These are phyloP conservation scores for Didymodactylos carnosus DNA, from an alignment of 2,888 invertebrate genomes.

Conservation along the genomic window DNA sequence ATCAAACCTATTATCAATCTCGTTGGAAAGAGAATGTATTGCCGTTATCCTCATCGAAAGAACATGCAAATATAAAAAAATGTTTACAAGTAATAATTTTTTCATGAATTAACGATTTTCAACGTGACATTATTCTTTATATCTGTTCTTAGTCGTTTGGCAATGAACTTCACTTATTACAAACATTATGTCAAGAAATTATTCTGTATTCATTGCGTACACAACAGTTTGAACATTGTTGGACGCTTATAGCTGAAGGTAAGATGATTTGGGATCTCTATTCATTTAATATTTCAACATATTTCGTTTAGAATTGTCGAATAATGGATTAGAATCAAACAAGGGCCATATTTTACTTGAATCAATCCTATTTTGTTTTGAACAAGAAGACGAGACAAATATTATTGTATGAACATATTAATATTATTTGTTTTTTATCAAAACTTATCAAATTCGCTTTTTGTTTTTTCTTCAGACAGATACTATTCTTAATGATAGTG, in stretches of 20 bases:
- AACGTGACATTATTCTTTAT: neutral
- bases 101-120: neutral
- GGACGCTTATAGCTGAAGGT: neutral
- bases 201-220: neutral
- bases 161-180: neutral
- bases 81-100: neutral
- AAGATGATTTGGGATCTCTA: neutral
- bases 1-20: neutral
- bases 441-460: neutral
- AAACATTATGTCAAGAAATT: neutral
- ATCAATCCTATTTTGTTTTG: neutral
- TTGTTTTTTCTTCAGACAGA: neutral
- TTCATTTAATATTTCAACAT: too few species aligned
- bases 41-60: neutral
- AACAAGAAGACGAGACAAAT: neutral
- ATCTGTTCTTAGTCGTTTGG: neutral
- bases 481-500: neutral
- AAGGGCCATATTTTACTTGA: neutral
- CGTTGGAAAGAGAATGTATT: neutral
- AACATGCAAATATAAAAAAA: neutral
- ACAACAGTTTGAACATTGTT: neutral
- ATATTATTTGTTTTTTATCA: neutral
- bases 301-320: neutral
- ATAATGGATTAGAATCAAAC: neutral
- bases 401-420: too few species aligned